phyloP scores from a whole-genome alignment of 2,888 invertebrate genomes.

The Folsomia manolachei region DNA sequence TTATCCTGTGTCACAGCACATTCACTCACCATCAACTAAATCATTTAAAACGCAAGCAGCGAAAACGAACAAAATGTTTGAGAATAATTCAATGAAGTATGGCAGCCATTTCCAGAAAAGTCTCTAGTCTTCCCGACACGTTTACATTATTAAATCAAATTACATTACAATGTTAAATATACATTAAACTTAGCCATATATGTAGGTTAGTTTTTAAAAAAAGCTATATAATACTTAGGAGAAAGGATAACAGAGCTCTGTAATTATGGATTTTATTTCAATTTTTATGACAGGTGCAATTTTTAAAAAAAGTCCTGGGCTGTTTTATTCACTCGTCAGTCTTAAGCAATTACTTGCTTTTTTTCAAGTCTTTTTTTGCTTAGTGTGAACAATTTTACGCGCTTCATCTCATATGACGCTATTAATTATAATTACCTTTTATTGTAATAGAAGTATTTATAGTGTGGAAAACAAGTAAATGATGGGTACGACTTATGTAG shows the following conservation, averaged over 20 bases:
- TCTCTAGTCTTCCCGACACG: conserved; percentile 19
- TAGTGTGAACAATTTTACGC: background rate
- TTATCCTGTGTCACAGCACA: background rate
- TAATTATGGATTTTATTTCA: background rate
- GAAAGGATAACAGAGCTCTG: background rate
- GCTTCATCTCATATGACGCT: background rate
- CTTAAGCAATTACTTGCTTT: too few relatives aligned
- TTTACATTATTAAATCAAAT: conserved; percentile 1
- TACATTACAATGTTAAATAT: background rate
- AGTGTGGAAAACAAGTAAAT: too few relatives aligned
- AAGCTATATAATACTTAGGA: background rate
- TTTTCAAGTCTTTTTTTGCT: too few relatives aligned
- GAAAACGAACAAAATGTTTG: background rate
- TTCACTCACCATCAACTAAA: background rate
- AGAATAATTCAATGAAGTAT: background rate
- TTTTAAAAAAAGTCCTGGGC: background rate
- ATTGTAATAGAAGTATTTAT: background rate
- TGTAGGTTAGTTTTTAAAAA: background rate
- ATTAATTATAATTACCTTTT: background rate
- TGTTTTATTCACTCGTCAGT: background rate
- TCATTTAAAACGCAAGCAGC: too few relatives aligned
- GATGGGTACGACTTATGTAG: too few relatives aligned
- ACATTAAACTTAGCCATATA: background rate
- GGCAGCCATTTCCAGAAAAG: conserved; percentile 19
- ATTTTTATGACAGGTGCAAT: background rate